Base-by-base conservation (phyloP, 2,797 vertebrate species). In the Pachyuromys duprasi region DNA sequence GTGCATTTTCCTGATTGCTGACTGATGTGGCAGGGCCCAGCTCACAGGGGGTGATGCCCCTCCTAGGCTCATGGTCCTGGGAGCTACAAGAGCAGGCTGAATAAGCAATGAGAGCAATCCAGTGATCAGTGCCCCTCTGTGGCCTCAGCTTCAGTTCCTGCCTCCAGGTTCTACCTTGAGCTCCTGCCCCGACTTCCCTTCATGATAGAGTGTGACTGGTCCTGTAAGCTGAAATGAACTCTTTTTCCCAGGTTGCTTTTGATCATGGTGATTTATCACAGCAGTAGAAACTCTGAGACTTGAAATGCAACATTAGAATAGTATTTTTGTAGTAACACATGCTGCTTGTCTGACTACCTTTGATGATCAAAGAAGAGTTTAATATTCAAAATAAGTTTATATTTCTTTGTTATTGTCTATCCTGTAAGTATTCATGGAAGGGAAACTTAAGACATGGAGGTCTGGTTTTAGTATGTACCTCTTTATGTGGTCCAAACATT, bases 361-460 rank as follows among this genome's bases (percentile, higher is more conserved):
- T 95, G 39, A 86, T 74, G 39, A 91, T 62, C 60, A 63, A 89
- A 79, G 9, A 8, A 36, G 75, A 63, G 55, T 53, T 42, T 4
- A 55, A 28, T 92, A n/a, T 87, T 96, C 11, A 87, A 87, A 92
- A 49, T 81, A 80, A 76, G 1, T 55, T 57, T 94, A 72, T 67
- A 4, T 39, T 95, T 12, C 72, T 80, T 49, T 81, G 49, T 15
- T 69, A 8, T 67, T 92, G 70, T 22, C 8, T 55, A 1, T 31
- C 24, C 53, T 76, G 24, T 93, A 76, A 82, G 60, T 67, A 60
- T 6, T 7, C 8, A 49, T 13, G n/a, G 86, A 92, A 76, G 69
- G 24, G 31, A 91, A 72, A 72, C 45, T 74, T 65, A 91, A 60
- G 18, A 36, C 49, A 53, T 53, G 0, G n/a, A 94, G 76, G 8